Percentiles rank a stretch among this genome's conserved stretches.
phyloP scores from a whole-genome alignment of 2,113 vertebrate genomes.

The Psephotus haematonotus region DNA sequence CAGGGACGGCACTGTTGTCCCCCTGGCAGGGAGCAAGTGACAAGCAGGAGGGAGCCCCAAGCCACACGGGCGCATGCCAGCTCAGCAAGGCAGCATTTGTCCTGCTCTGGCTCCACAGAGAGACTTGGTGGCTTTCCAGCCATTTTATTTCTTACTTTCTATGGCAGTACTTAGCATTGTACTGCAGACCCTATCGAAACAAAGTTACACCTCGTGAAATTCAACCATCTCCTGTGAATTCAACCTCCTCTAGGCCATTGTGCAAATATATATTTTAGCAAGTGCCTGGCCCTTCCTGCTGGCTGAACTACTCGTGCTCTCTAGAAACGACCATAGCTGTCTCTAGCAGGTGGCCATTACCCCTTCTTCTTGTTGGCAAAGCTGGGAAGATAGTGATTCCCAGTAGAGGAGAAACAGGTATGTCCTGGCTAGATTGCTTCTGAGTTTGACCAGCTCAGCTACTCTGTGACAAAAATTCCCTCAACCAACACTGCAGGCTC shows the following conservation, averaged over 20 bases:
- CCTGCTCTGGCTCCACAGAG: not conserved
- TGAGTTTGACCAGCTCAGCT: not conserved
- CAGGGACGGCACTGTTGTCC: not conserved
- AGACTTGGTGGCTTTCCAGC: not conserved
- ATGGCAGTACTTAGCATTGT: not conserved
- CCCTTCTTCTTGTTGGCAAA: not conserved
- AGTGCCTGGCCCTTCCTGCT: not conserved
- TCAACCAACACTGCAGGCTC: not conserved
- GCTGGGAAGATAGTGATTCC: not conserved
- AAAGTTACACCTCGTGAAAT: not conserved
- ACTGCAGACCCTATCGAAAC: not conserved
- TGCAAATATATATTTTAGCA: not conserved
- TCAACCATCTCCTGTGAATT: not conserved
- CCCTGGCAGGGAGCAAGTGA: not conserved
- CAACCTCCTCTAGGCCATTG: not conserved
- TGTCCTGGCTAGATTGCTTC: not conserved
- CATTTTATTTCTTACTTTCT: not conserved
- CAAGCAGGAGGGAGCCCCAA: not conserved
- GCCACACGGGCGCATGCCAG: not conserved
- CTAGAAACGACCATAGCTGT: not conserved
- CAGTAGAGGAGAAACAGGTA: rapidly evolving
- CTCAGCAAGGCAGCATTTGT: not conserved
- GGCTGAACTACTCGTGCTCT: not conserved
- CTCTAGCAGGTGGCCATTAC: not conserved
- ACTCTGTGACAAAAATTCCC: not conserved